phyloP scores from a whole-genome alignment of 2,797 vertebrate species.

The Brachyalestes nurse region DNA sequence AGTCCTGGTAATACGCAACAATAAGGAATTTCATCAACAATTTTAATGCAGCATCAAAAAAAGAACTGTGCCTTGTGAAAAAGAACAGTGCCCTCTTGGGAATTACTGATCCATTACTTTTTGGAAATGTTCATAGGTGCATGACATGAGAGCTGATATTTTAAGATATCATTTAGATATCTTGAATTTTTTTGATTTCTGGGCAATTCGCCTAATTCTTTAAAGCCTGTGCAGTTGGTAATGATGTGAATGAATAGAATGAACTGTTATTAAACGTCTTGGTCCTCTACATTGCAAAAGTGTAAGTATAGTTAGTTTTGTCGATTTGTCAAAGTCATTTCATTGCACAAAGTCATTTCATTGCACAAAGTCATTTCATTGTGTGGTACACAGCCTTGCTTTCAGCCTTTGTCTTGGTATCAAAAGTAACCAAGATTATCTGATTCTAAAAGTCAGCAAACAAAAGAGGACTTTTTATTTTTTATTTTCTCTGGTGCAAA shows the following conservation, averaged over 20 bases:
- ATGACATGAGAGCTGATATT: neutral
- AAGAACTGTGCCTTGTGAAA: neutral
- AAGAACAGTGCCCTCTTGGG: neutral
- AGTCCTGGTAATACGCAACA: no score
- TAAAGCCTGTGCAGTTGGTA: neutral
- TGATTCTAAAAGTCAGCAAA: slow-evolving; percentile 7
- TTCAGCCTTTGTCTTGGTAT: slow-evolving; percentile 26
- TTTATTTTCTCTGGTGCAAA: slow-evolving; percentile 14
- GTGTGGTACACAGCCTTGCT: neutral
- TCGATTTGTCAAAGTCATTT: neutral
- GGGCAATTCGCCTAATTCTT: neutral
- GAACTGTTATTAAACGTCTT: neutral
- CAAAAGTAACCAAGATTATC: slow-evolving; percentile 11
- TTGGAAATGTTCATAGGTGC: neutral
- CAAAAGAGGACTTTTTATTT: slow-evolving; percentile 16
- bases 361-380: slow-evolving; percentile 17
- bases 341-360: slow-evolving; percentile 10
- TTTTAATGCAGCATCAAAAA: no score
- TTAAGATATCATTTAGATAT: neutral
- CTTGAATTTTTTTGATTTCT: neutral
- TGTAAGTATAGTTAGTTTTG: neutral
- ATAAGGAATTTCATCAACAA: no score
- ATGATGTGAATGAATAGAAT: neutral
- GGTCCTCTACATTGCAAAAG: no score
- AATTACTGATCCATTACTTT: neutral